phyloP scores from a whole-genome alignment of 23 tunicate species.

The Trididemnum nubilum region DNA sequence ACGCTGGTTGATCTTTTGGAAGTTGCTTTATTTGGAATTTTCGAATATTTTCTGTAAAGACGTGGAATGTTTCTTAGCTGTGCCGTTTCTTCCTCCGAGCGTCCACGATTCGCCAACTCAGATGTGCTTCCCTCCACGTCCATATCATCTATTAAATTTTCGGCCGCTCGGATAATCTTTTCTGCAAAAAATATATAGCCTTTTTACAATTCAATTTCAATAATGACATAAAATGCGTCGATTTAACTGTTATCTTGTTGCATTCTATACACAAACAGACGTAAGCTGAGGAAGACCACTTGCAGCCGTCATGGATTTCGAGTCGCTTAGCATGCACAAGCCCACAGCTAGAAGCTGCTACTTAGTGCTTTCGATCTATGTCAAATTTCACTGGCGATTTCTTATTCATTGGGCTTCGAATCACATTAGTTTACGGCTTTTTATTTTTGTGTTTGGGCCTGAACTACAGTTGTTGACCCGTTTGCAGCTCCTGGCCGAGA shows the following conservation, averaged over 20 bases:
- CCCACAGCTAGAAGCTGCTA: background rate
- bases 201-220: background rate
- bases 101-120: background rate
- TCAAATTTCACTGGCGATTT: background rate
- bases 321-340: background rate
- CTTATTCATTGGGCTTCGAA: background rate
- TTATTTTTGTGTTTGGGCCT: too few relatives aligned
- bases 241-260: background rate
- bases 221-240: background rate
- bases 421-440: too few relatives aligned
- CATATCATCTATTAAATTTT: background rate
- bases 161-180: constrained; percentile 3
- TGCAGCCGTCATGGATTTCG: background rate
- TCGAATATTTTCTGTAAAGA: background rate
- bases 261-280: background rate
- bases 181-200: background rate
- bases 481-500: too few relatives aligned
- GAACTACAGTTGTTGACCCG: too few relatives aligned
- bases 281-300: background rate
- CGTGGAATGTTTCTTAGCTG: background rate
- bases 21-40: background rate
- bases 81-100: background rate
- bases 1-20: background rate
- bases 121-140: constrained; percentile 1
- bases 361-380: background rate